Conservation (phyloP, 2,797 vertebrate species). For the Merluccius polli region DNA sequence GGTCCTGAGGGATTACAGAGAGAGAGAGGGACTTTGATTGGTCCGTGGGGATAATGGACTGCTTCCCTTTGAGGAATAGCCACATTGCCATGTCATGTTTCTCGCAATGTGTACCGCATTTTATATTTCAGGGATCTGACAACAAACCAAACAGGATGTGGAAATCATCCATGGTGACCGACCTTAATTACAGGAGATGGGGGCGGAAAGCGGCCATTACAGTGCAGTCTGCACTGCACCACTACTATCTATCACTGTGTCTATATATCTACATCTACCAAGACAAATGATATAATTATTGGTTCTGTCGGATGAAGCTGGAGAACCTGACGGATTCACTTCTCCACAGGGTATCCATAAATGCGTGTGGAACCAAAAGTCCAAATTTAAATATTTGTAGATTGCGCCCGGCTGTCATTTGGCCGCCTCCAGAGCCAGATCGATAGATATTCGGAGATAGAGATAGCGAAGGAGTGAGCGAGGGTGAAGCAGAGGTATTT, state of each 20-base stretch:
- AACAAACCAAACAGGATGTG: background rate
- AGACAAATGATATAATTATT: no score
- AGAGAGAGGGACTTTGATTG: background rate
- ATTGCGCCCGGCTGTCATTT: background rate
- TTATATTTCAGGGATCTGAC: slow-evolving; percentile 10
- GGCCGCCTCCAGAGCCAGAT: background rate
- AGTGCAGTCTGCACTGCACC: slow-evolving; percentile 4
- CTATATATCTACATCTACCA: no score
- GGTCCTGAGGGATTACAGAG: background rate
- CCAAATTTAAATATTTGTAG: background rate
- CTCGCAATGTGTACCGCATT: slow-evolving; percentile 8
- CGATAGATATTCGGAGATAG: background rate
- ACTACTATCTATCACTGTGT: background rate
- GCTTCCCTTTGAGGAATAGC: background rate
- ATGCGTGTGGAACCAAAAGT: background rate
- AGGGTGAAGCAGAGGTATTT: slow-evolving; percentile 48
- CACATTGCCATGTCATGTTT: background rate
- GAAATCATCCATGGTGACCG: slow-evolving; percentile 20
- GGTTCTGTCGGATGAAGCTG: no score
- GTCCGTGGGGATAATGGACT: background rate
- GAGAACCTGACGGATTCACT: no score
- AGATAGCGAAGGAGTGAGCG: slow-evolving; percentile 20
- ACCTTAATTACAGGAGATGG: slow-evolving; percentile 22
- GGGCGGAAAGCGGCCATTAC: background rate
- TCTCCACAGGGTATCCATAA: no score